phyloP scores from a whole-genome alignment of 1,140 invertebrate genomes.

The Drosophila mayri region DNA sequence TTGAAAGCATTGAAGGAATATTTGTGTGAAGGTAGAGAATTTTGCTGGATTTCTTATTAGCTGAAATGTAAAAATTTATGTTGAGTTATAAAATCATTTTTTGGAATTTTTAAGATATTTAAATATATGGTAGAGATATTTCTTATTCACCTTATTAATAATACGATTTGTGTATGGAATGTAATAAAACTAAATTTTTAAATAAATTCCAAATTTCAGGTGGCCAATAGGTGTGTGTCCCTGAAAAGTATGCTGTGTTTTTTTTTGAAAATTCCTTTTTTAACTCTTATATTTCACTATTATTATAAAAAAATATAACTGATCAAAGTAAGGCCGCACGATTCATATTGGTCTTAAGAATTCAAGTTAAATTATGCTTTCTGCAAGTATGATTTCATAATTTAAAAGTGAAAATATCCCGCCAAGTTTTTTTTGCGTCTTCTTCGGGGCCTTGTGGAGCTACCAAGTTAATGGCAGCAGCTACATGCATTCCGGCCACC shows the following conservation, averaged over 20 bases:
- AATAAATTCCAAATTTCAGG: too few relatives aligned
- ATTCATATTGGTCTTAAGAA: neutral
- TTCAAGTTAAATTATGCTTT: neutral
- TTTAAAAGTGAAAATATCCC: constrained; percentile 27
- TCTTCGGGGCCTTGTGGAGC: neutral
- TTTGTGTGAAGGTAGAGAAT: constrained; percentile 13
- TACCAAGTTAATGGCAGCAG: constrained; percentile 69
- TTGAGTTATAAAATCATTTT: neutral
- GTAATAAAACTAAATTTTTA: too few relatives aligned
- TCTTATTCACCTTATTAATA: neutral
- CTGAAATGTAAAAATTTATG: neutral
- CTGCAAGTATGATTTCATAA: neutral
- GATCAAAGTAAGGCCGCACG: neutral
- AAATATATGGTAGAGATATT: neutral
- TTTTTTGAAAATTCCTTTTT: neutral
- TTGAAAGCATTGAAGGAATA: constrained; percentile 18
- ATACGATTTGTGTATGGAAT: too few relatives aligned
- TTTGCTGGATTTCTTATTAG: constrained; percentile 9
- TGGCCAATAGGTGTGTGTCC: too few relatives aligned
- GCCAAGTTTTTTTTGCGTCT: neutral
- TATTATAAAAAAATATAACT: too few relatives aligned
- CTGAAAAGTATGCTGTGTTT: neutral
- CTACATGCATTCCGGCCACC: constrained; percentile 78
- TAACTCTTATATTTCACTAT: neutral
- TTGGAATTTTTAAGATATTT: neutral